A percentile compares a stretch with the other conserved stretches of the same genome.
Conservation (phyloP, 2,797 vertebrate genomes). For the Synaphobranchus kaupii region DNA sequence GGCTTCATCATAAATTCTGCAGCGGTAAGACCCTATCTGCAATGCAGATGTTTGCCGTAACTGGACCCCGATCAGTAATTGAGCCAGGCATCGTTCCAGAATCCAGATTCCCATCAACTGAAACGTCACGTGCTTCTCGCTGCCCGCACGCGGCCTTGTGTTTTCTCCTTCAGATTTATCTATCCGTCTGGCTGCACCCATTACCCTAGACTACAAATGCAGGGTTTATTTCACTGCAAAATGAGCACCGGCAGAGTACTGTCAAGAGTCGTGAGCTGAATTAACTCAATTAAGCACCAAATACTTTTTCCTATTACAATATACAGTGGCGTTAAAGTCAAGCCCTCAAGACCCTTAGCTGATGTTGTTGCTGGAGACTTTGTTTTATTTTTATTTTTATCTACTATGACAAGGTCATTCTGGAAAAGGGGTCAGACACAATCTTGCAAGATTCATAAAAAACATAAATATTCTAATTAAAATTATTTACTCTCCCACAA, state of each 20-base stretch:
- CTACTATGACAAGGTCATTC: too few species aligned
- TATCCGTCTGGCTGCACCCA: background rate
- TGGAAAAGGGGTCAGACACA: too few species aligned
- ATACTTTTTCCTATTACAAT: background rate
- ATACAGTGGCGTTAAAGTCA: background rate
- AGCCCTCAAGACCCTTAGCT: background rate
- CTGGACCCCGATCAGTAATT: constrained; percentile 4
- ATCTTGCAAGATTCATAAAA: too few species aligned
- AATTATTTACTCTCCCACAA: too few species aligned
- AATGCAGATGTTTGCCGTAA: constrained; percentile 1
- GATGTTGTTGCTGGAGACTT: too few species aligned
- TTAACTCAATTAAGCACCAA: background rate
- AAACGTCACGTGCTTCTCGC: background rate
- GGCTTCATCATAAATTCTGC: background rate
- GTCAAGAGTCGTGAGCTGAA: background rate
- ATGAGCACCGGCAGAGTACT: background rate
- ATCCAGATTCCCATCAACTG: constrained; percentile 1
- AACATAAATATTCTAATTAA: too few species aligned
- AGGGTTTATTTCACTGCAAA: background rate
- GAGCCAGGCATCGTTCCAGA: constrained; percentile 6
- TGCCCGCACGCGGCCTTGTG: background rate
- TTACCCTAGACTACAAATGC: background rate
- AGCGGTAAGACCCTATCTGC: constrained; percentile 2
- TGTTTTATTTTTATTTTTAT: too few species aligned
- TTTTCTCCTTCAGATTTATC: background rate